Conservation (phyloP, 2,888 invertebrate genomes). For the Eulithis prunata region DNA sequence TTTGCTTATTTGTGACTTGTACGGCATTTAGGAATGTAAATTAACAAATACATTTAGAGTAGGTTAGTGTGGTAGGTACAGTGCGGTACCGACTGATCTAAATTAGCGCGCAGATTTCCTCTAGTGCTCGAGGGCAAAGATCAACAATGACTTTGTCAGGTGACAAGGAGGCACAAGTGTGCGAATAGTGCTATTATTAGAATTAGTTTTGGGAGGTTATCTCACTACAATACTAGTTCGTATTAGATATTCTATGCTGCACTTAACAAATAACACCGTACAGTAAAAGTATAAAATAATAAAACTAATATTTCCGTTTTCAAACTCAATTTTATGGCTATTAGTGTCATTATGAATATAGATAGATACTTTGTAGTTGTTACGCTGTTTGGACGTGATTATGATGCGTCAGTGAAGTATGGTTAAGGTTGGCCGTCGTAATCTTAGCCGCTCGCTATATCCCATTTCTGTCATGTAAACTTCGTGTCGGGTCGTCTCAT, state of each 20-base stretch:
- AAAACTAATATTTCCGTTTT: too few relatives aligned
- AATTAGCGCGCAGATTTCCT: conserved; percentile 13
- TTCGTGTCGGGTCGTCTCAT: too few relatives aligned
- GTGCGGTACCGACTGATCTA: conserved; percentile 2
- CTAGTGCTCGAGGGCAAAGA: conserved; percentile 24
- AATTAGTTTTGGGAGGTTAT: conserved; percentile 1
- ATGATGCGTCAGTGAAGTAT: neutral
- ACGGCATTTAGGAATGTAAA: too few relatives aligned
- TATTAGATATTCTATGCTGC: too few relatives aligned
- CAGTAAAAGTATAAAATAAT: too few relatives aligned
- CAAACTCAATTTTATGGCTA: too few relatives aligned
- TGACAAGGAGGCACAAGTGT: conserved; percentile 16
- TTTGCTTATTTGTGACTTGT: too few relatives aligned
- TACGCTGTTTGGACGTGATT: neutral
- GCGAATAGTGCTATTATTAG: conserved; percentile 18
- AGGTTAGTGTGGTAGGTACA: neutral
- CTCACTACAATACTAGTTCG: neutral
- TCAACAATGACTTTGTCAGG: conserved; percentile 15
- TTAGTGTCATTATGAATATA: too few relatives aligned
- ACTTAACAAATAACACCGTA: too few relatives aligned
- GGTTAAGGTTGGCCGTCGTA: conserved; percentile 1
- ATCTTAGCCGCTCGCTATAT: neutral
- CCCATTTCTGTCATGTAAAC: neutral
- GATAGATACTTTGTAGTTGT: neutral
- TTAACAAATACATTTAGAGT: too few relatives aligned